Base-by-base conservation (phyloP, 2,888 invertebrate genomes). In the Andrena marginata region DNA sequence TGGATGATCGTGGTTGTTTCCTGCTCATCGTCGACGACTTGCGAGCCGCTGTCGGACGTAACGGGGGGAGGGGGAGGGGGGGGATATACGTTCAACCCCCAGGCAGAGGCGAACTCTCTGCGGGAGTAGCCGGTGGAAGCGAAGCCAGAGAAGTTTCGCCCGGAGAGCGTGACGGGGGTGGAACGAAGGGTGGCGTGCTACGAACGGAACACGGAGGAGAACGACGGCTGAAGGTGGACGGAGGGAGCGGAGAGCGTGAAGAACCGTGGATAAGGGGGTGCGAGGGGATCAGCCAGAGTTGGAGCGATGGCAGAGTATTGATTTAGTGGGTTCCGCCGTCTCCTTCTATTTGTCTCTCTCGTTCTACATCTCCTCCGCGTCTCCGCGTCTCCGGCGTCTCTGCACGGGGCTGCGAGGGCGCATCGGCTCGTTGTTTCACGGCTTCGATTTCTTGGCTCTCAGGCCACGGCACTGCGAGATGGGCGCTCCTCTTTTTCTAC, bases 221-320 rank as follows among this genome's bases (percentile, higher is more conserved):
- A 65, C 69, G 67, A 59, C 42, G 2, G 54, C 16, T 20, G 35
- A 10, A 7, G 64, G 77, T 59, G 33, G 70, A 26, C 64, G 74
- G 69, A 33, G 73, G 84, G 72, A 64, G 65, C 68, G 51, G 64
- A 62, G 67, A 80, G 87, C 78, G 85, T 78, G 62, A 59, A 84
- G 78, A 85, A 85, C 84, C 90, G 84, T 75, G 85, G 89, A 82
- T 87, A 85, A 88, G 89, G 87, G 89, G 85, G 84, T 64, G 89
- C 88, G 90, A 90, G 92, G 92, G 92, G 92, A 92, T 91, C 91
- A 93, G 91, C 92, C 91, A 90, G 92, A 94, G 93, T 93, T 92
- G 93, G 94, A 94, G 94, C 94, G 94, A 94, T 94, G 94, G 93
- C 94, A 94, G 94, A 93, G 92, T 93, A 93, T 93, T 93, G 94